phyloP scores from a whole-genome alignment of 2,797 vertebrate species.

The Melanogrammus aeglefinus region DNA sequence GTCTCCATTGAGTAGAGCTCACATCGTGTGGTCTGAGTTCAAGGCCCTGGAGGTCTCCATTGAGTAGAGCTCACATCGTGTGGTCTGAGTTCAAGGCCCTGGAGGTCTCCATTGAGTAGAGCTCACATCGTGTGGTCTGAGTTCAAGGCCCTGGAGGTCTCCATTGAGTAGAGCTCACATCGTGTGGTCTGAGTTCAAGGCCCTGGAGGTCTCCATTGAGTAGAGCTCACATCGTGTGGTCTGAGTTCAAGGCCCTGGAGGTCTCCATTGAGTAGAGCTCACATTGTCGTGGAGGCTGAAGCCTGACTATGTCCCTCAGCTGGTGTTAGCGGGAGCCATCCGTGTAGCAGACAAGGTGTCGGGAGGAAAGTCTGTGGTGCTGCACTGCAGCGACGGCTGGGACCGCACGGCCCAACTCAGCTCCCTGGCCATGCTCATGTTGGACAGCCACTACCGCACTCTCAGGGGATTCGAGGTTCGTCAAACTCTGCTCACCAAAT shows the following conservation, averaged over 20 bases:
- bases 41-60: too few relatives aligned
- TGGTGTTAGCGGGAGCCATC: conserved; percentile 85
- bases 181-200: too few relatives aligned
- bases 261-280: not conserved
- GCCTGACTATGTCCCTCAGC: conserved; percentile 58
- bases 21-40: too few relatives aligned
- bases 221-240: too few relatives aligned
- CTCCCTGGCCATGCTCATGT: conserved; percentile 92
- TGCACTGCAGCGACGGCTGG: conserved; percentile 95
- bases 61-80: too few relatives aligned
- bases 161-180: too few relatives aligned
- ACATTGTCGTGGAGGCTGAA: not conserved
- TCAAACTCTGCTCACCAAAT: not conserved
- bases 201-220: too few relatives aligned
- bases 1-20: too few relatives aligned
- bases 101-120: too few relatives aligned
- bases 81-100: too few relatives aligned
- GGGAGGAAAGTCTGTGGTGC: conserved; percentile 89
- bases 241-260: not conserved
- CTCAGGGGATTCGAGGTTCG: conserved; percentile 82
- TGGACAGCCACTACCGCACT: conserved; percentile 90
- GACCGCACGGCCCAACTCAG: conserved; percentile 91
- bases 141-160: too few relatives aligned
- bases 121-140: too few relatives aligned
- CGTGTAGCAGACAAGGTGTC: conserved; percentile 90